phyloP scores from a whole-genome alignment of 2,113 vertebrate species.

The Chloropsis cyanopogon region DNA sequence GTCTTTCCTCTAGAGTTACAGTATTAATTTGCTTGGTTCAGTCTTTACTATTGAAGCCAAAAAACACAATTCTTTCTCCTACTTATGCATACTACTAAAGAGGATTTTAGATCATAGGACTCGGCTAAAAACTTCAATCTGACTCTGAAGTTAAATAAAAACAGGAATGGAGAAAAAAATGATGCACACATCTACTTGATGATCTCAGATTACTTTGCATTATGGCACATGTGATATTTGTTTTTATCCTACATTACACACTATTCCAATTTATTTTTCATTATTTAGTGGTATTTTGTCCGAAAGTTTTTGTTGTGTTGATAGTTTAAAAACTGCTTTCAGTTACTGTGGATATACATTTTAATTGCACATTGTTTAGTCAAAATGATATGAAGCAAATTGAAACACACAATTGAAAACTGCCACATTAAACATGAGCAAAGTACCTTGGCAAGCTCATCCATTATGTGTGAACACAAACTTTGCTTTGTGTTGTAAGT shows the following conservation, averaged over 20 bases:
- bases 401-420: not conserved
- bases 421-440: conserved; percentile 9
- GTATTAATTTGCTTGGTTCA: not conserved
- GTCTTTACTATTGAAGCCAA: conserved; percentile 25
- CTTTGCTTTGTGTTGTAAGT: not conserved
- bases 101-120: conserved; percentile 48
- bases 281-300: conserved; percentile 35
- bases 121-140: conserved; percentile 36
- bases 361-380: conserved; percentile 27
- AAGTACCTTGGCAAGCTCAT: conserved; percentile 14
- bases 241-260: conserved; percentile 19
- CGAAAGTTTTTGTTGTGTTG: conserved; percentile 36
- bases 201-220: conserved; percentile 28
- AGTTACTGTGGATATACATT: conserved; percentile 1
- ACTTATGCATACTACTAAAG: conserved; percentile 15
- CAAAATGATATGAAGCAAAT: not conserved
- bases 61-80: conserved; percentile 47
- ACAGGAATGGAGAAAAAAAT: conserved; percentile 46
- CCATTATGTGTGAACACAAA: not conserved
- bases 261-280: conserved; percentile 70
- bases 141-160: conserved; percentile 61
- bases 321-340: conserved; percentile 42
- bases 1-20: not conserved
- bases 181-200: conserved; percentile 23
- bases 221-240: not conserved